Percentiles rank a stretch among this genome's conserved stretches.
phyloP scores from a whole-genome alignment of 2,888 invertebrate species.

The Hecatera dysodea region DNA sequence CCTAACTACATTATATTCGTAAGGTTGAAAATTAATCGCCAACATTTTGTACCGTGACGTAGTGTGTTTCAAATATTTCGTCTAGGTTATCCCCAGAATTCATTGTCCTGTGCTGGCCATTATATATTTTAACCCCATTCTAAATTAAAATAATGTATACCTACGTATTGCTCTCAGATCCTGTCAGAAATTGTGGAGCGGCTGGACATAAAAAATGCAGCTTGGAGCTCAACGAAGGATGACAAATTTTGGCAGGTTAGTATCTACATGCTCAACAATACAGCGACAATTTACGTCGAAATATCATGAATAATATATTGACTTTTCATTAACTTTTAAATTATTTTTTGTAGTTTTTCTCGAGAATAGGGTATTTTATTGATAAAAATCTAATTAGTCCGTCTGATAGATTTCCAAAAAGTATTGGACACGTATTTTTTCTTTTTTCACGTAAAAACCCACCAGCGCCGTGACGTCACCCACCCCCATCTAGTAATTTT shows the following conservation, averaged over 20 bases:
- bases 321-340: not conserved
- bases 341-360: not conserved
- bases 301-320: not conserved
- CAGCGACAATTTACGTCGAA: no score
- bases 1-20: not conserved
- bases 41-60: not conserved
- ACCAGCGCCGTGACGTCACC: no score
- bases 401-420: no score
- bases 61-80: slow-evolving; percentile 19
- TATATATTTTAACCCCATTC: slow-evolving; percentile 29
- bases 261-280: no score
- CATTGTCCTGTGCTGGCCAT: slow-evolving; percentile 19
- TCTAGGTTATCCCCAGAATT: slow-evolving; percentile 11
- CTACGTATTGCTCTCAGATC: slow-evolving; percentile 74
- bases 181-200: slow-evolving; percentile 88
- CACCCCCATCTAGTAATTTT: no score
- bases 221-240: slow-evolving; percentile 89
- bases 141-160: slow-evolving; percentile 22
- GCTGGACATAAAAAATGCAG: slow-evolving; percentile 89
- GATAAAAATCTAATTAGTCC: no score
- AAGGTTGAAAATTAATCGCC: slow-evolving; percentile 12
- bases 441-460: no score
- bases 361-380: no score
- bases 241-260: slow-evolving; percentile 88
- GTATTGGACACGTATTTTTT: no score